phyloP scores from a whole-genome alignment of 2,888 invertebrate species.

The Druceiella hillmani region DNA sequence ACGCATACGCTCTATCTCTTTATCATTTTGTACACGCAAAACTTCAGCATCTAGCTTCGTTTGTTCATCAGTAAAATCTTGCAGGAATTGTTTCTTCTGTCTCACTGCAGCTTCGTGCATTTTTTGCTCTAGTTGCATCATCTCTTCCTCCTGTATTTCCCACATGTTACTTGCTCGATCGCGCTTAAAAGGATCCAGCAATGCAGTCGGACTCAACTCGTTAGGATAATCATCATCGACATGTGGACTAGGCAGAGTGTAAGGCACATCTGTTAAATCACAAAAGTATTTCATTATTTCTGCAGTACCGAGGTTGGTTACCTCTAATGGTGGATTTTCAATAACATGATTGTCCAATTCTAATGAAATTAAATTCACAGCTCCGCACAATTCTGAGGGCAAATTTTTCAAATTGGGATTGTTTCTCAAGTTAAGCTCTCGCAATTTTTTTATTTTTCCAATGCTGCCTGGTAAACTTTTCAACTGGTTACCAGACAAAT shows the following conservation, averaged over 20 bases:
- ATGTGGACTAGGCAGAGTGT: slow-evolving; percentile 36
- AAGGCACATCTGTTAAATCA: slow-evolving; percentile 43
- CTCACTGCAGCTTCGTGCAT: slow-evolving; percentile 57
- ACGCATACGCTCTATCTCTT: slow-evolving; percentile 56
- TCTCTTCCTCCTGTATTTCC: slow-evolving; percentile 60
- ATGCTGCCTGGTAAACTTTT: slow-evolving; percentile 57
- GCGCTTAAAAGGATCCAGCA: slow-evolving; percentile 36
- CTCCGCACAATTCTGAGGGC: slow-evolving; percentile 61
- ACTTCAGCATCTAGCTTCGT: slow-evolving; percentile 61
- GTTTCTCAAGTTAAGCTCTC: slow-evolving; percentile 53
- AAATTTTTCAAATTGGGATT: slow-evolving; percentile 56
- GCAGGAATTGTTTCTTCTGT: slow-evolving; percentile 55
- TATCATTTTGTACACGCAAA: slow-evolving; percentile 60
- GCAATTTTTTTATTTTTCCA: slow-evolving; percentile 57
- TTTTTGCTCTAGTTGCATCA: slow-evolving; percentile 59
- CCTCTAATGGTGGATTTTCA: slow-evolving; percentile 59
- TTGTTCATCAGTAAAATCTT: slow-evolving; percentile 55
- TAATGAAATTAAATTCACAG: slow-evolving; percentile 55
- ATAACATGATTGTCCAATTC: slow-evolving; percentile 58
- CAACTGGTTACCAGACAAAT: slow-evolving; percentile 66
- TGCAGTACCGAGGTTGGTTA: slow-evolving; percentile 54
- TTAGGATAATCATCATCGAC: slow-evolving; percentile 31
- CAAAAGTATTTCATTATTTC: slow-evolving; percentile 62
- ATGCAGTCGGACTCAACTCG: slow-evolving; percentile 32
- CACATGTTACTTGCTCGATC: slow-evolving; percentile 33